These are phyloP conservation scores for Brenthis hecate DNA, from an alignment of 2,888 invertebrate species.

Conservation along the genomic window DNA sequence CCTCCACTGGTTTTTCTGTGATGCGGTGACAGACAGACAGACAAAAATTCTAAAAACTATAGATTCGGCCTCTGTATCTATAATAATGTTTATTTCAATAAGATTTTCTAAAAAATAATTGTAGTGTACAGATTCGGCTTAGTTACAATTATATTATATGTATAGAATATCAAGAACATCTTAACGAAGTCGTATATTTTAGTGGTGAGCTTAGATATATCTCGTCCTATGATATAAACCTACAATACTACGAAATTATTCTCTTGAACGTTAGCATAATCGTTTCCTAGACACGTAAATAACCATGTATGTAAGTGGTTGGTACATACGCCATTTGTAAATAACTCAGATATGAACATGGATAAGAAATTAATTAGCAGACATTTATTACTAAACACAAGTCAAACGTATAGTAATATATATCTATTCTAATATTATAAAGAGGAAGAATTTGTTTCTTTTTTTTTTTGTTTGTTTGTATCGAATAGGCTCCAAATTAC, in stretches of 20 bases:
- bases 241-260: slow-evolving; percentile 9
- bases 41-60: too few species aligned
- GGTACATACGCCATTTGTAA: too few species aligned
- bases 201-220: background rate
- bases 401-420: background rate
- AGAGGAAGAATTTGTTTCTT: background rate
- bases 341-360: slow-evolving; percentile 2
- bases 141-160: too few species aligned
- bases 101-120: too few species aligned
- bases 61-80: too few species aligned
- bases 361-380: slow-evolving; percentile 17
- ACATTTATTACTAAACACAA: slow-evolving; percentile 12
- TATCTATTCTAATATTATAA: background rate
- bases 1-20: too few species aligned
- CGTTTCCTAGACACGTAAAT: slow-evolving; percentile 7
- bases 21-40: too few species aligned
- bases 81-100: too few species aligned
- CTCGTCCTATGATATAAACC: slow-evolving; percentile 6
- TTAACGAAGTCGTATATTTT: background rate
- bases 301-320: background rate
- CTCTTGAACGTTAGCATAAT: slow-evolving; percentile 7
- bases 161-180: background rate
- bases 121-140: too few species aligned
- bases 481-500: too few species aligned
- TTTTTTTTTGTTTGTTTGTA: too few species aligned